Base-by-base conservation (phyloP, 2,797 vertebrate genomes). In the Gallinago nigripennis region DNA sequence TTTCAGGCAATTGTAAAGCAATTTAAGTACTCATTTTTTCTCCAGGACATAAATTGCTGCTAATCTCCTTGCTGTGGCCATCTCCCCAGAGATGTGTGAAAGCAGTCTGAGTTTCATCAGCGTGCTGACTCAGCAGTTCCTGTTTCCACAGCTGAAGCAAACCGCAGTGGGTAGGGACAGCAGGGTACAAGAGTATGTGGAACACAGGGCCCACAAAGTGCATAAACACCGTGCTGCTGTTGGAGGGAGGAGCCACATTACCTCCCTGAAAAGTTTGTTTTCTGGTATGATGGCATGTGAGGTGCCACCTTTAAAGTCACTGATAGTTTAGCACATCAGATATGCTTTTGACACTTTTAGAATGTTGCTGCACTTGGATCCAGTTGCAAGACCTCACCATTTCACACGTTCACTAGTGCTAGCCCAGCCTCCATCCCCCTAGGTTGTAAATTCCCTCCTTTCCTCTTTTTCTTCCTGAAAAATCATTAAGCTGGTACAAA, bases 111-210 rank as follows among this genome's bases (percentile, higher is more conserved):
- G 57, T 92, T 88, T 93, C 91, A 82, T 53, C 93, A 81, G 72
- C 0, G 0, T 41, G 83, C 96, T 94, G 95, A 94, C 80, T 91
- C 81, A 72, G 95, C 88, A 87, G 94, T 97, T 97, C 95, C 95
- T 95, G 93, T 95, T 96, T 95, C 92, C 88, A 95, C 88, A 94
- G 95, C 96, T 96, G 88, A 94, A 86, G 89, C 61, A 72, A 92
- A 68, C 88, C 92, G 27, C 93, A 82, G 80, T 0, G 61, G 65
- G 75, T 35, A 73, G 31, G 31, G 75, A 84, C 51, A 70, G 66
- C 17, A 20, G 33, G 24, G 41, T 3, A 1, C 68, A 57, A 75
- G 81, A 82, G 45, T 23, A 6, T 45, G 19, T 13, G 39, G 54
- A 68, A 77, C 16, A 19, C 24, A 80, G 78, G 25, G 69, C 60